Conservation (phyloP, 2,113 vertebrate genomes). For the Ailurus styani region DNA sequence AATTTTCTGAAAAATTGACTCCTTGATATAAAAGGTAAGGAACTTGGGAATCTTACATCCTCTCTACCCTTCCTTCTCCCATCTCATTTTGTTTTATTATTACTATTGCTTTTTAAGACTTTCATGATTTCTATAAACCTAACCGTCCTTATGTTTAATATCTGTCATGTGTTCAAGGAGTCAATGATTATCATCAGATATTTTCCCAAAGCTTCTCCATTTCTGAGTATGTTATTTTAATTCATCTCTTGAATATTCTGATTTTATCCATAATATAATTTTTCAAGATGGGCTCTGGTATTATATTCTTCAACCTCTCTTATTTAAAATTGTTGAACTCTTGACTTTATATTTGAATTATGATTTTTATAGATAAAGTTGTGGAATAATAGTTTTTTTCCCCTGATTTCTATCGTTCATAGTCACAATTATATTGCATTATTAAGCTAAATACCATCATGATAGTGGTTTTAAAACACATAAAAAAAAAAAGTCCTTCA, state of each 20-base stretch:
- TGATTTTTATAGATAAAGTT: neutral
- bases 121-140: neutral
- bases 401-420: neutral
- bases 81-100: neutral
- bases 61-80: neutral
- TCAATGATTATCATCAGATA: neutral
- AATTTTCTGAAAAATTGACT: neutral
- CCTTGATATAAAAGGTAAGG: neutral
- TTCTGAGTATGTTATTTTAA: neutral
- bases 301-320: neutral
- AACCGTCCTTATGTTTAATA: neutral
- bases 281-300: neutral
- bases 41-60: neutral
- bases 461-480: neutral
- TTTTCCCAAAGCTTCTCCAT: neutral
- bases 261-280: neutral
- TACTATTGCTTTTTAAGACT: neutral
- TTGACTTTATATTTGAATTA: neutral
- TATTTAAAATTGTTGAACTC: neutral
- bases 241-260: neutral
- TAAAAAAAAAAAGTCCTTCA: neutral
- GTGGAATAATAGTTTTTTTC: neutral
- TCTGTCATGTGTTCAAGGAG: neutral
- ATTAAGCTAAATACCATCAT: neutral
- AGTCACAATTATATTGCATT: neutral